phyloP scores from a whole-genome alignment of 1,140 invertebrate species.

The Trichonephila clavipes region DNA sequence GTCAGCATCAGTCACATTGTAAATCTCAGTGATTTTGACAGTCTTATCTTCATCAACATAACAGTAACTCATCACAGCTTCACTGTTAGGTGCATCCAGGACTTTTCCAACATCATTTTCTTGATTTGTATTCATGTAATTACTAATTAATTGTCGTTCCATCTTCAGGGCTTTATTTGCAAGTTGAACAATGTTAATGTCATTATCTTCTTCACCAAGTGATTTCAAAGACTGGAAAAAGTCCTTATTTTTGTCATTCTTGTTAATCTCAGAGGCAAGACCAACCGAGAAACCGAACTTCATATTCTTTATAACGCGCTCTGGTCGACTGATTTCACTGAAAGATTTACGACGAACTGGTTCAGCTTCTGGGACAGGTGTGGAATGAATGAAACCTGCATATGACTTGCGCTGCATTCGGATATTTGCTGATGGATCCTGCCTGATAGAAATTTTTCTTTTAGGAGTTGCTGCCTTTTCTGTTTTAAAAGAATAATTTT shows the following conservation, averaged over 20 bases:
- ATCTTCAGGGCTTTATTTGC: conserved; percentile 77
- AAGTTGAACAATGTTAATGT: conserved; percentile 78
- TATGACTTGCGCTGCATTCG: conserved; percentile 72
- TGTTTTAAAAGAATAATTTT: conserved; percentile 21
- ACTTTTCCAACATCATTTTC: conserved; percentile 93
- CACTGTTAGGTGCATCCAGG: conserved; percentile 91
- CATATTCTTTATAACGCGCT: conserved; percentile 82
- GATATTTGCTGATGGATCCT: too few species aligned
- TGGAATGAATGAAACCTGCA: conserved; percentile 66
- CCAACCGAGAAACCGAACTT: conserved; percentile 87
- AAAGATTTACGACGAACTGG: conserved; percentile 76
- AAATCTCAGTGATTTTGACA: conserved; percentile 93
- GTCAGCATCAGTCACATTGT: conserved; percentile 88
- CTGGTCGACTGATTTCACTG: conserved; percentile 72
- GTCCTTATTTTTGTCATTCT: conserved; percentile 52
- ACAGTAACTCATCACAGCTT: conserved; percentile 93
- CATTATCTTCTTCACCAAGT: conserved; percentile 71
- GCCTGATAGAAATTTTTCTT: conserved; percentile 36
- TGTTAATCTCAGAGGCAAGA: conserved; percentile 79
- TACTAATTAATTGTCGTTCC: conserved; percentile 73
- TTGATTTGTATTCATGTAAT: conserved; percentile 79
- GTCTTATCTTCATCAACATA: conserved; percentile 90
- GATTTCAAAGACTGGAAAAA: conserved; percentile 69
- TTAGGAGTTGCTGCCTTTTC: conserved; percentile 51
- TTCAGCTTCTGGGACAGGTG: neutral